Conservation (phyloP, 30 jellyfish, hydroid and myxozoan genomes). For the Morbakka virulenta region DNA sequence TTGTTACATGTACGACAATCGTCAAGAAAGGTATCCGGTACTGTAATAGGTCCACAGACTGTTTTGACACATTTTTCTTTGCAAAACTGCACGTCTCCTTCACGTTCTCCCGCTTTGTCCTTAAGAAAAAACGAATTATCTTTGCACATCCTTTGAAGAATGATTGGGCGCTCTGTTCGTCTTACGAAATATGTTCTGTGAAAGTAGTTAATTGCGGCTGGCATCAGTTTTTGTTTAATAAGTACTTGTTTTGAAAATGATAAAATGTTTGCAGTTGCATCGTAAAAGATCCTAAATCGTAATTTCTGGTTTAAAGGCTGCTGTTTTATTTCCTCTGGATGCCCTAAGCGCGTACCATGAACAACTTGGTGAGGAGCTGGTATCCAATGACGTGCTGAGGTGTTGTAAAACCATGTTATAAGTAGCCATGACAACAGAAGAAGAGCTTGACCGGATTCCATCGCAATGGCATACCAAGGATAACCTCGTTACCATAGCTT, state of each 20-base stretch:
- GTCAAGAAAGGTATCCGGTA: constrained; percentile 75
- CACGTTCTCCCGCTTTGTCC: constrained; percentile 42
- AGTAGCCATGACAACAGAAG: no score
- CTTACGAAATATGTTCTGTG: constrained; percentile 71
- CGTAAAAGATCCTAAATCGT: constrained; percentile 69
- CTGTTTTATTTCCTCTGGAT: constrained; percentile 25
- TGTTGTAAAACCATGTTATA: no score
- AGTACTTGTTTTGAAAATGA: constrained; percentile 45
- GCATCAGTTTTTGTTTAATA: constrained; percentile 64
- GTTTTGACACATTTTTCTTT: constrained; percentile 63
- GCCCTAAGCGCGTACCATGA: constrained; percentile 83
- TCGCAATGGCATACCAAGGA: no score
- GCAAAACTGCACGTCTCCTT: constrained; percentile 85
- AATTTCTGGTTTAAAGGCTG: constrained; percentile 61
- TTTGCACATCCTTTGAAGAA: constrained; percentile 81
- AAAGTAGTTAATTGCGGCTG: constrained; percentile 80
- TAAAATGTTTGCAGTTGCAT: constrained; percentile 50
- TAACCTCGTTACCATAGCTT: no score
- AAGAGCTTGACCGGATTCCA: no score
- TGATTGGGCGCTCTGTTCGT: constrained; percentile 48
- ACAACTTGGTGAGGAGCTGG: constrained; percentile 75
- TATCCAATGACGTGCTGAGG: constrained; percentile 86
- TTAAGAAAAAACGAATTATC: constrained; percentile 75
- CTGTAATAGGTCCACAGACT: constrained; percentile 82
- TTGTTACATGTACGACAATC: constrained; percentile 81